phyloP scores from a whole-genome alignment of 2,888 invertebrate species.

The Ptychoptera contaminata region DNA sequence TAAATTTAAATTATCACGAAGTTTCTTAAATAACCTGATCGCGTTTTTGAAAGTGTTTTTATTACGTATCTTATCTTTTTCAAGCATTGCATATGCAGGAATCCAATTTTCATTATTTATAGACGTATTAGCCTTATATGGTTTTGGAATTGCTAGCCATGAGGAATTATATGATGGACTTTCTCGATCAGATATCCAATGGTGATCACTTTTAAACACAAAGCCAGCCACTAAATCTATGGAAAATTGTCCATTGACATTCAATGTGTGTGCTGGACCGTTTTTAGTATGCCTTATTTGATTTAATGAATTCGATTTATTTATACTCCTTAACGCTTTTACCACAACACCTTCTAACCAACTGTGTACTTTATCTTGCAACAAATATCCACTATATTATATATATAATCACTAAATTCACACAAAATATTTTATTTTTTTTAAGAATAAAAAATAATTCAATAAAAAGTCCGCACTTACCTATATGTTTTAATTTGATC shows the following conservation, averaged over 20 bases:
- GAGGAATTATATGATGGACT: conserved; percentile 10
- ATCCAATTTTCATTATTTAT: background rate
- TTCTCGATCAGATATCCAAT: conserved; percentile 11
- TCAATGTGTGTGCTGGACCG: conserved; percentile 23
- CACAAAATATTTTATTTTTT: background rate
- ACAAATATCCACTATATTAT: conserved; percentile 13
- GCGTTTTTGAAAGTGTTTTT: conserved; percentile 17
- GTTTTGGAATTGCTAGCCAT: conserved; percentile 24
- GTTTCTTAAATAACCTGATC: conserved; percentile 19
- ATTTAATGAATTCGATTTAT: conserved; percentile 8
- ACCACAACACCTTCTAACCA: conserved; percentile 15
- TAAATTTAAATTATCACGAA: conserved; percentile 19
- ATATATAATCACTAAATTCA: conserved; percentile 7
- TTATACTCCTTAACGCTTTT: conserved; percentile 12
- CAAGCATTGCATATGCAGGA: conserved; percentile 18
- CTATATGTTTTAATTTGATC: background rate
- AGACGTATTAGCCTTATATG: conserved; percentile 9
- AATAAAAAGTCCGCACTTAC: background rate
- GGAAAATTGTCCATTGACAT: conserved; percentile 14
- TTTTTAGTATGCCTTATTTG: conserved; percentile 12
- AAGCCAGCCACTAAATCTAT: conserved; percentile 24
- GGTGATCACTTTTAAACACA: conserved; percentile 9
- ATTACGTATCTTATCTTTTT: conserved; percentile 13
- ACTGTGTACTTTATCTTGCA: conserved; percentile 17
- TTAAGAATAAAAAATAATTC: background rate